Conservation (phyloP, 2,888 invertebrate genomes). For the Drosophila koepferae region DNA sequence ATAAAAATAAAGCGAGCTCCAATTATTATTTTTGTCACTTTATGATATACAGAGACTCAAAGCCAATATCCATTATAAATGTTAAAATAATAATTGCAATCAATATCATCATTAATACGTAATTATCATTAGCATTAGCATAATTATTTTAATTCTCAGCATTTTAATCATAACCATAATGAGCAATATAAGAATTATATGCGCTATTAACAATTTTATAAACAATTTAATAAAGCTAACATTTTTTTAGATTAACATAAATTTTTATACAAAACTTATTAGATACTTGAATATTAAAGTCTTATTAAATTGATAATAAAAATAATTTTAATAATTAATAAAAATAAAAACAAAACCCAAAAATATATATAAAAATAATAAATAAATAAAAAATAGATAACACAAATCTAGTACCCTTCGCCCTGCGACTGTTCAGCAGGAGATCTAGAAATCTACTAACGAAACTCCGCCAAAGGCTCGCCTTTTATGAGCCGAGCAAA, state of each 20-base stretch:
- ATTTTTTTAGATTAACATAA: not conserved
- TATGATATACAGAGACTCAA: slow-evolving; percentile 4
- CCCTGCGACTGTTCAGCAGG: not conserved
- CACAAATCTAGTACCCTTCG: too few species aligned
- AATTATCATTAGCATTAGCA: not conserved
- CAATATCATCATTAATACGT: not conserved
- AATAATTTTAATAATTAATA: not conserved
- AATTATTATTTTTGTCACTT: slow-evolving; percentile 45
- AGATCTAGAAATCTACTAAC: not conserved
- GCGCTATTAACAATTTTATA: not conserved
- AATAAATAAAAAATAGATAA: too few species aligned
- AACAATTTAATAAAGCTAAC: not conserved
- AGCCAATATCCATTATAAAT: not conserved
- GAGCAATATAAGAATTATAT: not conserved
- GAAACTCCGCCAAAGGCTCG: not conserved
- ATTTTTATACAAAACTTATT: too few species aligned
- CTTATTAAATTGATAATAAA: not conserved
- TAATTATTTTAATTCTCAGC: not conserved
- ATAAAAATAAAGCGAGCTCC: not conserved
- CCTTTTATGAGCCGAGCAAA: not conserved
- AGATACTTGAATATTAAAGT: too few species aligned
- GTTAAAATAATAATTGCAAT: not conserved
- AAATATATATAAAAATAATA: not conserved
- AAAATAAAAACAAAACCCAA: not conserved
- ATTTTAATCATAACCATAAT: not conserved